Evolutionary conservation across 2,797 vertebrate species (phyloP).

Genomic region (Syncerus caffer): DNA sequence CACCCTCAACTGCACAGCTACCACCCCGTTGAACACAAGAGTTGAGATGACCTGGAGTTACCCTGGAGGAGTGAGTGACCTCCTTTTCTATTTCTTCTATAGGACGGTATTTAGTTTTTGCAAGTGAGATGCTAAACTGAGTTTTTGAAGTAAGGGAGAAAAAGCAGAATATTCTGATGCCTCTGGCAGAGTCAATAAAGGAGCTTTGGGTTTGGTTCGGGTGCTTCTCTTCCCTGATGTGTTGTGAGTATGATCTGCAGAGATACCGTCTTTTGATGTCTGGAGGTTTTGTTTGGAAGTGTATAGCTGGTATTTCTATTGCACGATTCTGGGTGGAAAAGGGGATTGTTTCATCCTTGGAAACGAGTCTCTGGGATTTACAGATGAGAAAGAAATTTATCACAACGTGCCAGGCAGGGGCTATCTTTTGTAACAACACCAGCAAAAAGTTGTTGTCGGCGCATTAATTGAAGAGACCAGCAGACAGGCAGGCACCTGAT

Average conservation of each 20-base stretch:
- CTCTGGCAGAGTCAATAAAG: neutral
- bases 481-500: constrained; percentile 77
- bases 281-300: constrained; percentile 60
- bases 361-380: constrained; percentile 54
- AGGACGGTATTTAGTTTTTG: constrained; percentile 46
- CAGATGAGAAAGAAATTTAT: constrained; percentile 71
- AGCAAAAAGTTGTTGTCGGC: constrained; percentile 59
- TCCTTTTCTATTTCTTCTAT: neutral
- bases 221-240: constrained; percentile 45
- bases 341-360: constrained; percentile 48
- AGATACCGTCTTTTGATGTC: constrained; percentile 68
- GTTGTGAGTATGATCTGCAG: constrained; percentile 49
- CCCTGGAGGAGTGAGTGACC: constrained; percentile 90
- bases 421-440: constrained; percentile 63
- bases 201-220: neutral
- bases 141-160: constrained; percentile 24
- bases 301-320: constrained; percentile 44
- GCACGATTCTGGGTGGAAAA: neutral
- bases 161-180: neutral
- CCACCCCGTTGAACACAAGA: constrained; percentile 90
- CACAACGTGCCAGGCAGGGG: constrained; percentile 37
- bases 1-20: constrained; percentile 92
- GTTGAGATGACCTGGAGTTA: constrained; percentile 94
- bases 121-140: neutral
- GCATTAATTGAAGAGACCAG: constrained; percentile 65